A percentile compares a stretch with the other conserved stretches of the same genome.
phyloP scores from a whole-genome alignment of 2,888 invertebrate species.

The Drosophila emarginata region DNA sequence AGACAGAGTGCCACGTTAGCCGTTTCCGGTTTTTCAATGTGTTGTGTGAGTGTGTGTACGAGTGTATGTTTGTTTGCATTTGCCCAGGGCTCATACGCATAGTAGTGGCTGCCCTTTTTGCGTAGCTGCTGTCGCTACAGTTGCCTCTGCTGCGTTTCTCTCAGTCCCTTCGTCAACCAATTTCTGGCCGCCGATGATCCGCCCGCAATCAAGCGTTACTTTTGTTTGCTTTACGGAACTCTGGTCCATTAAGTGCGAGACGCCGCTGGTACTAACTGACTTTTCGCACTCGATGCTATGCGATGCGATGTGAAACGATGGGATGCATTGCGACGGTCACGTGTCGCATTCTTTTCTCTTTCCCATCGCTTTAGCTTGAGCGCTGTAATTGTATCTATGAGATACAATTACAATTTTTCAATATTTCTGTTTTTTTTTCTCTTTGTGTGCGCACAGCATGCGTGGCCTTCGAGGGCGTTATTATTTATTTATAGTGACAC shows the following conservation, averaged over 20 bases:
- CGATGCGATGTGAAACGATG: conserved; percentile 4
- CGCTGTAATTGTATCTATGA: conserved; percentile 73
- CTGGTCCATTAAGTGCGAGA: conserved; percentile 70
- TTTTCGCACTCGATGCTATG: conserved; percentile 64
- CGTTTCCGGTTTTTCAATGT: conserved; percentile 53
- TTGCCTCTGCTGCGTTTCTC: background rate
- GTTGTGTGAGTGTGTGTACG: background rate
- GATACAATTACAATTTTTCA: conserved; percentile 77
- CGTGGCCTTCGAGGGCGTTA: conserved; percentile 65
- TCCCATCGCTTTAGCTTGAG: conserved; percentile 16
- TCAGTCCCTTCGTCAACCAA: conserved; percentile 24
- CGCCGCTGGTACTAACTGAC: conserved; percentile 47
- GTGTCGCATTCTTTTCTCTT: conserved; percentile 46
- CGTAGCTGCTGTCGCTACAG: conserved; percentile 7
- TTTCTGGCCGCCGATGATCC: conserved; percentile 53
- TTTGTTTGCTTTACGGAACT: conserved; percentile 76
- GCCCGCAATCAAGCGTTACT: conserved; percentile 75
- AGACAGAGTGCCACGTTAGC: conserved; percentile 53
- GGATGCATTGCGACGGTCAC: conserved; percentile 53
- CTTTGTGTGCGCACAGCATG: conserved; percentile 58
- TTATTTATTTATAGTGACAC: conserved; percentile 77
- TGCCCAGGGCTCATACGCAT: conserved; percentile 50
- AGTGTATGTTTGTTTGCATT: conserved; percentile 60
- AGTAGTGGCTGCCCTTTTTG: conserved; percentile 60
- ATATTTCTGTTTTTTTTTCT: conserved; percentile 64